Evolutionary conservation across 2,888 invertebrate species (phyloP).

Genomic region (Netelia melanura): DNA sequence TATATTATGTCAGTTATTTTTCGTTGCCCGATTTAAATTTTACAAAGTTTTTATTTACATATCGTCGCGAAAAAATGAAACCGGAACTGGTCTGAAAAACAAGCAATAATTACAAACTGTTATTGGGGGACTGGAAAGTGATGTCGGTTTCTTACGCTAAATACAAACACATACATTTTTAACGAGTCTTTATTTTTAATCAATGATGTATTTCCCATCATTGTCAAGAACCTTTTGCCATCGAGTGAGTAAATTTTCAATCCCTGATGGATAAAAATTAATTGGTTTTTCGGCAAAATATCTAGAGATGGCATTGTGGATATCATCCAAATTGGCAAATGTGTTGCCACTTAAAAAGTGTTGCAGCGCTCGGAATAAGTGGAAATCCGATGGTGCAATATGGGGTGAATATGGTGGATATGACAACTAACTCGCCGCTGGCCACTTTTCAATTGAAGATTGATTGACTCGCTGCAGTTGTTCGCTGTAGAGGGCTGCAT

Average conservation of each 20-base stretch:
- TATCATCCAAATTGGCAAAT: slow-evolving; percentile 50
- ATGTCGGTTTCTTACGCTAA: no score
- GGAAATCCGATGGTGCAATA: slow-evolving; percentile 28
- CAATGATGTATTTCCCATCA: slow-evolving; percentile 11
- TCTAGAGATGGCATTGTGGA: slow-evolving; percentile 47
- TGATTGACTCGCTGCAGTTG: slow-evolving; percentile 44
- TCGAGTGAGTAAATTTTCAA: slow-evolving; percentile 42
- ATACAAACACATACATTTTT: no score
- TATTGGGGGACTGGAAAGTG: no score
- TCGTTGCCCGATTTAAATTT: no score
- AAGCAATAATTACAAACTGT: no score
- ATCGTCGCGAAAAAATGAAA: no score
- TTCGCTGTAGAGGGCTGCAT: slow-evolving; percentile 66
- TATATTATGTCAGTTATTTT: no score
- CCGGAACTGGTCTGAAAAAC: no score
- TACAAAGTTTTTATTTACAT: no score
- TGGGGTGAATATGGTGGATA: not conserved
- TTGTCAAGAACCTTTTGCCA: slow-evolving; percentile 63
- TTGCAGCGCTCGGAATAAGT: slow-evolving; percentile 44
- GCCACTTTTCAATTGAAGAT: no score
- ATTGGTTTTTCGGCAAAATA: slow-evolving; percentile 60
- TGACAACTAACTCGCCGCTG: no score
- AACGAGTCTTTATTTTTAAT: no score
- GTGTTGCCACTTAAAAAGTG: slow-evolving; percentile 49
- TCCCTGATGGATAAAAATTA: slow-evolving; percentile 44